phyloP scores from a whole-genome alignment of 2,113 vertebrate genomes.

The Albula glossodonta region DNA sequence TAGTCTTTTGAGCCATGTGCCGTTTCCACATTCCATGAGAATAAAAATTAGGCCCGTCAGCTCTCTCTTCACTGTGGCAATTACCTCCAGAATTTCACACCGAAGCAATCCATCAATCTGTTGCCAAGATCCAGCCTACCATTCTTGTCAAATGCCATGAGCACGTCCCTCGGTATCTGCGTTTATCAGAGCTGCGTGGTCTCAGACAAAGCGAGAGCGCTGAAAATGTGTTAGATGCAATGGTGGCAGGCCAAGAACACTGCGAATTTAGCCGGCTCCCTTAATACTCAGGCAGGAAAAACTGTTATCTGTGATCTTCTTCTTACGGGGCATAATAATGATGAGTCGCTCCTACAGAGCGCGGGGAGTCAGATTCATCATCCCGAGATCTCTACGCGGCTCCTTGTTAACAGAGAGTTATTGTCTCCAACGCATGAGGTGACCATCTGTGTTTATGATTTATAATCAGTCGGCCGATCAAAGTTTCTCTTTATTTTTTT shows the following conservation, averaged over 20 bases:
- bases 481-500: neutral
- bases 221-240: neutral
- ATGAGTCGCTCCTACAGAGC: neutral
- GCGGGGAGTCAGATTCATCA: neutral
- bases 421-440: neutral
- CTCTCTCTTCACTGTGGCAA: neutral
- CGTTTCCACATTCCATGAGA: neutral
- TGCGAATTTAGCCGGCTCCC: neutral
- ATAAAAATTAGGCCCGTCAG: constrained; percentile 15
- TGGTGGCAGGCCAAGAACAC: neutral
- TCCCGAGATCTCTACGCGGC: neutral
- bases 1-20: constrained; percentile 11
- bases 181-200: neutral
- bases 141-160: neutral
- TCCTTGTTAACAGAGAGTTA: constrained; percentile 10
- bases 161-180: neutral
- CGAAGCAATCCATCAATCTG: constrained; percentile 8
- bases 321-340: constrained; percentile 1
- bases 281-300: neutral
- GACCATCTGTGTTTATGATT: constrained; percentile 5
- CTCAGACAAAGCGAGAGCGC: neutral
- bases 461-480: neutral
- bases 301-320: neutral
- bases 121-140: neutral
- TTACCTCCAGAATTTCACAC: constrained; percentile 18